Conservation (phyloP, 2,888 invertebrate genomes). For the Lumbricus terrestris region DNA sequence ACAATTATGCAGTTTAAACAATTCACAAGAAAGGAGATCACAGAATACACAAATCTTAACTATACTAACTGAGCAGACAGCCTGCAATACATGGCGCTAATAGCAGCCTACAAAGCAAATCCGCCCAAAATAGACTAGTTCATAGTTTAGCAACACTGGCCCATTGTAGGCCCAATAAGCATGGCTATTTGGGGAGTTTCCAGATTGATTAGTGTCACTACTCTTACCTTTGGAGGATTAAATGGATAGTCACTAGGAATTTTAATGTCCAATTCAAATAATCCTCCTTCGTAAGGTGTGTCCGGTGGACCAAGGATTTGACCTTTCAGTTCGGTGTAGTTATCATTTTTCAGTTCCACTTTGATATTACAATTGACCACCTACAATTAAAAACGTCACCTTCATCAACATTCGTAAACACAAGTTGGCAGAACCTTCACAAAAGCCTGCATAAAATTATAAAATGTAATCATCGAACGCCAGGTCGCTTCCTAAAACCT, state of each 20-base stretch:
- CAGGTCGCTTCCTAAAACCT: not conserved
- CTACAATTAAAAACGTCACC: conserved; percentile 43
- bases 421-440: no score
- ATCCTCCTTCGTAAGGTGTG: conserved; percentile 95
- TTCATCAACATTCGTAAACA: not conserved
- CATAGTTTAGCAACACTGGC: not conserved
- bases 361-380: conserved; percentile 61
- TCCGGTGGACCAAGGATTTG: conserved; percentile 95
- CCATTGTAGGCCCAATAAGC: not conserved
- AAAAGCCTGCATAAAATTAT: not conserved
- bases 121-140: no score
- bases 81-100: no score
- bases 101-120: no score
- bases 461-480: not conserved
- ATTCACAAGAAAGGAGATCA: no score
- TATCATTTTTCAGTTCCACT: conserved; percentile 80
- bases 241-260: conserved; percentile 99
- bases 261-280: conserved; percentile 89
- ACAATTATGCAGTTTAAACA: no score
- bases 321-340: conserved; percentile 86
- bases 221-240: conserved; percentile 91
- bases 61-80: no score
- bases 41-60: no score
- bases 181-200: not conserved
- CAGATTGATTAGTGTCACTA: not conserved